These are phyloP conservation scores for Manduca sexta DNA, from an alignment of 1,140 invertebrate species.

Conservation along the genomic window DNA sequence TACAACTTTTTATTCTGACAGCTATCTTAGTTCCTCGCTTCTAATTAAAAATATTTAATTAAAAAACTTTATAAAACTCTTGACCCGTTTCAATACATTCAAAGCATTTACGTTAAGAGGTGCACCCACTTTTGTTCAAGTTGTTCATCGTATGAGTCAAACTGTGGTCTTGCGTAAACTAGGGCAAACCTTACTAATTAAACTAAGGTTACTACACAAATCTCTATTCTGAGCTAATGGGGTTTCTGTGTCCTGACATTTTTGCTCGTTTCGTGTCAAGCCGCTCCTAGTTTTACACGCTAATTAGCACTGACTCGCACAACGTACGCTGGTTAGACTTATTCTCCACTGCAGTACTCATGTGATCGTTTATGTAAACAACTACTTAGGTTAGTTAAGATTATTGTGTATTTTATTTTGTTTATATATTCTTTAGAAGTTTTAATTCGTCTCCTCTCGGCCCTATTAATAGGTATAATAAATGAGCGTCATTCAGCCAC, in stretches of 20 bases:
- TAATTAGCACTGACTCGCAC: background rate
- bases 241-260: conserved; percentile 28
- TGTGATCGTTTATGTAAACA: conserved; percentile 2
- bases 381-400: background rate
- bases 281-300: background rate
- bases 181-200: conserved; percentile 13
- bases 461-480: conserved; percentile 6
- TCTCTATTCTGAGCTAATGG: conserved; percentile 21
- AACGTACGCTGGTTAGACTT: background rate
- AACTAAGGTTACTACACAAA: conserved; percentile 3
- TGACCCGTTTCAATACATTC: too few relatives aligned
- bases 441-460: conserved; percentile 15
- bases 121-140: too few relatives aligned
- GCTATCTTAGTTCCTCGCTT: too few relatives aligned
- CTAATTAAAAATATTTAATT: too few relatives aligned
- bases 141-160: background rate
- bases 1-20: too few relatives aligned
- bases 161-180: conserved; percentile 1
- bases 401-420: background rate
- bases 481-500: conserved; percentile 19
- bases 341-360: background rate
- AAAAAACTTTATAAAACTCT: too few relatives aligned
- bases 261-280: background rate
- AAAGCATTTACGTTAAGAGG: too few relatives aligned
- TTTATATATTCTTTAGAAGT: conserved; percentile 10